Conservation (phyloP, 2,113 vertebrate genomes). For the Neoarius graeffei region DNA sequence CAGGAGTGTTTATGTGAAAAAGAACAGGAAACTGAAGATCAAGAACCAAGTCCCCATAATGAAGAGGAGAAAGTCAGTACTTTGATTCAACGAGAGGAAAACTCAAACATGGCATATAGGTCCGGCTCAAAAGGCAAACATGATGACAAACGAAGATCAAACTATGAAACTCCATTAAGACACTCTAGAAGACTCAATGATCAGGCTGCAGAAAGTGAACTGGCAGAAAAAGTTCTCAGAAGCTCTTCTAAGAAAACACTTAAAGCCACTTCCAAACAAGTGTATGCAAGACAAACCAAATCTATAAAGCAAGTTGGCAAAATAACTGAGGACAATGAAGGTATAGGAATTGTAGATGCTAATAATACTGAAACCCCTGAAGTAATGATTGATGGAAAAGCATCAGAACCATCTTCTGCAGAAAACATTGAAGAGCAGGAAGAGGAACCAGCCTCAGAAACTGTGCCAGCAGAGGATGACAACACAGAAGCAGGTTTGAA, state of each 20-base stretch:
- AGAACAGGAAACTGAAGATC: not conserved
- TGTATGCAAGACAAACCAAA: not conserved
- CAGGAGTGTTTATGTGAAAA: not conserved
- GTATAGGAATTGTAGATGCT: not conserved
- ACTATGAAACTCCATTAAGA: not conserved
- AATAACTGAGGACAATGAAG: not conserved
- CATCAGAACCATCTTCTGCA: not conserved
- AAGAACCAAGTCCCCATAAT: not conserved
- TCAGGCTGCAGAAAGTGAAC: not conserved
- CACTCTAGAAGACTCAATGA: not conserved
- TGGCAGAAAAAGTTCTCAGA: not conserved
- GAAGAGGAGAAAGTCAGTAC: not conserved
- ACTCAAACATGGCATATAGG: not conserved
- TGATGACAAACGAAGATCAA: not conserved
- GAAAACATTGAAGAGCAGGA: not conserved
- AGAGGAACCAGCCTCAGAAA: not conserved
- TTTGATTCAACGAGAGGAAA: slow-evolving; percentile 16
- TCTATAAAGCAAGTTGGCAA: not conserved
- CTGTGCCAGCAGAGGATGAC: not conserved
- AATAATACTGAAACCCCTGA: not conserved
- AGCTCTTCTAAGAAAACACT: not conserved
- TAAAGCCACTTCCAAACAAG: not conserved
- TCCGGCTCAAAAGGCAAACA: not conserved
- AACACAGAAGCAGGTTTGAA: not conserved
- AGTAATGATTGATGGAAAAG: not conserved